Base-by-base conservation (phyloP, 1,140 invertebrate genomes). In the Magallana angulata region DNA sequence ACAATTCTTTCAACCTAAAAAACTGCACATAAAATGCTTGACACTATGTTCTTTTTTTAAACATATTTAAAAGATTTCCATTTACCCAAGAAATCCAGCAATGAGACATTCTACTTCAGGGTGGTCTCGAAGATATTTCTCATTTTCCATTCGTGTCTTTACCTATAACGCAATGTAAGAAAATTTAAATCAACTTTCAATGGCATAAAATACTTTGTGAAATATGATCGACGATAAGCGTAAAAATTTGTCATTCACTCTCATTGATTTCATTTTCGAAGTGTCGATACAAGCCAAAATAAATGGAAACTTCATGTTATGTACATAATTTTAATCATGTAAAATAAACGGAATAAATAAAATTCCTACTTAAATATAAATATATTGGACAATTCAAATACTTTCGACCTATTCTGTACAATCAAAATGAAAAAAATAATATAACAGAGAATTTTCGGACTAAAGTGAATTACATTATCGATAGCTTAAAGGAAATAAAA, bases 51-150 rank as follows among this genome's bases (percentile, higher is more conserved):
- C 24, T 24, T 24, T 24, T 24, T 24, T 24, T 24, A 24, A 24
- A 24, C 24, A 24, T 24, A 24, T 64, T 18, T 18, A 64, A 14
- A 64, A 12, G 60, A 62, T n/a, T 12, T 16, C 14, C 2, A 18
- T 89, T 90, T 90, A 94, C 94, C 93, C 90, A 16, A 94, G 84
- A 89, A 94, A 94, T 9, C 93, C 92, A 57, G 93, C 91, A 24
- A 94, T 86, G 9, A 94, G 88, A 85, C 93, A 94, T 88, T 94
- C 94, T 14, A 94, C 93, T 90, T 94, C 94, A 85, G 94, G 94
- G 68, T 94, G 94, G 18, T 94, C 92, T 83, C 93, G 85, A 14
- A 94, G 85, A 71, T 94, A 94, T 68, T 89, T 92, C 87, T 94
- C 94, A 93, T 94, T 94, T 87, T 91, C 92, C 87, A 93, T 85